Evolutionary conservation across 1,140 invertebrate species (phyloP).

Genomic region (Lasioglossum baleicum): DNA sequence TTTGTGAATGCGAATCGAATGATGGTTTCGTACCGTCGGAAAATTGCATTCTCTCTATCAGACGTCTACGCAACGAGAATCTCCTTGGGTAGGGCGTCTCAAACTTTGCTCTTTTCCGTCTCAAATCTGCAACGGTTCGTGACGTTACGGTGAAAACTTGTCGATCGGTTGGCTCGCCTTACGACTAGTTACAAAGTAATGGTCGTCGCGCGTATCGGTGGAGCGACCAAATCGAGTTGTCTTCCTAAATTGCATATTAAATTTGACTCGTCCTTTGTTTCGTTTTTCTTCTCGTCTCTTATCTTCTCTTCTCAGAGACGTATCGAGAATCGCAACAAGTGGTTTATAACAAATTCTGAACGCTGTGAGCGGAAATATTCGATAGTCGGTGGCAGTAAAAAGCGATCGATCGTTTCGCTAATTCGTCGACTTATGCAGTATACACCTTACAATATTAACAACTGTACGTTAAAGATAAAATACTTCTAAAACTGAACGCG

Average conservation of each 20-base stretch:
- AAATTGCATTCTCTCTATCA: conserved; percentile 73
- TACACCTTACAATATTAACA: neutral
- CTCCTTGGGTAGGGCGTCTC: conserved; percentile 69
- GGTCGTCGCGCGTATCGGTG: no score
- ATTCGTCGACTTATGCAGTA: no score
- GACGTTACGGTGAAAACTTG: conserved; percentile 45
- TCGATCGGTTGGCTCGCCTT: neutral
- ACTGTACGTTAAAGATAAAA: neutral
- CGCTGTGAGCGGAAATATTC: no score
- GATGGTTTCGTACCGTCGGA: conserved; percentile 70
- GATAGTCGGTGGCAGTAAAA: no score
- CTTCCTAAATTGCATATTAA: neutral
- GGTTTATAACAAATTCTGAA: no score
- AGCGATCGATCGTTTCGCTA: no score
- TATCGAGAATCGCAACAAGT: no score
- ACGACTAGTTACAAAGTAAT: neutral
- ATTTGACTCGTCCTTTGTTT: no score
- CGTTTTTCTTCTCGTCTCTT: no score
- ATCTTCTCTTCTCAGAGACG: no score
- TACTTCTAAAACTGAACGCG: no score
- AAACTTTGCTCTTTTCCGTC: conserved; percentile 77
- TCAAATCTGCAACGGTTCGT: conserved; percentile 73
- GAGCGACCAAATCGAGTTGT: neutral
- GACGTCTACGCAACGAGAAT: conserved; percentile 71
- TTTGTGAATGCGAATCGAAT: conserved; percentile 54